Evolutionary conservation across 1,140 invertebrate species (phyloP).

Genomic region (Nephila pilipes): DNA sequence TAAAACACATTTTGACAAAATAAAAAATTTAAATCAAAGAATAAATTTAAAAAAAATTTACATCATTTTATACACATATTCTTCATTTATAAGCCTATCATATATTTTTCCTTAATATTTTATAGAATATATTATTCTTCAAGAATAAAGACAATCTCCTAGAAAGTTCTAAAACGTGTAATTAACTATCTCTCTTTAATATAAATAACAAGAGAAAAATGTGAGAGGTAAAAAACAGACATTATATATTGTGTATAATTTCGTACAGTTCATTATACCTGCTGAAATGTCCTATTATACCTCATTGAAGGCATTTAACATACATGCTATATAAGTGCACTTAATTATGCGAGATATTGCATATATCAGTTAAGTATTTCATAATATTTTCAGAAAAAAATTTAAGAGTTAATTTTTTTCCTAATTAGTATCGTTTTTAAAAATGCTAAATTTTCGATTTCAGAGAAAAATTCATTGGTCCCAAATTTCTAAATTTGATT

Average conservation of each 20-base stretch:
- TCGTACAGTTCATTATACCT: background rate
- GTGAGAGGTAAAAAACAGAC: slow-evolving; percentile 9
- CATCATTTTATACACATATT: no score
- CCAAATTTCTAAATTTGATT: slow-evolving; percentile 16
- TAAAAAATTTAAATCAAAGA: no score
- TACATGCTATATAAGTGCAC: background rate
- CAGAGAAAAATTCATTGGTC: background rate
- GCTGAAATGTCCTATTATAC: background rate
- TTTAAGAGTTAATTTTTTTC: no score
- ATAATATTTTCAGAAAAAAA: no score
- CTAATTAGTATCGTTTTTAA: no score
- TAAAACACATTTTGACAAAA: no score
- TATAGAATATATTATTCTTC: background rate
- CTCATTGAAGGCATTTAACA: background rate
- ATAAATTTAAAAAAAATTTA: no score
- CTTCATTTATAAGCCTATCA: no score
- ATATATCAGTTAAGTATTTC: no score
- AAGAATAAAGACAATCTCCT: background rate
- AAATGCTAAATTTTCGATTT: background rate
- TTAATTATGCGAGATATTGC: background rate
- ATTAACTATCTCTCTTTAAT: background rate
- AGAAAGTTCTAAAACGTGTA: background rate
- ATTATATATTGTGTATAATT: background rate
- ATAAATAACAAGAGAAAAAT: background rate
- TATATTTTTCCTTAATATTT: no score